These are phyloP conservation scores for Pituophis catenifer DNA, from an alignment of 2,113 vertebrate genomes.

Conservation along the genomic window DNA sequence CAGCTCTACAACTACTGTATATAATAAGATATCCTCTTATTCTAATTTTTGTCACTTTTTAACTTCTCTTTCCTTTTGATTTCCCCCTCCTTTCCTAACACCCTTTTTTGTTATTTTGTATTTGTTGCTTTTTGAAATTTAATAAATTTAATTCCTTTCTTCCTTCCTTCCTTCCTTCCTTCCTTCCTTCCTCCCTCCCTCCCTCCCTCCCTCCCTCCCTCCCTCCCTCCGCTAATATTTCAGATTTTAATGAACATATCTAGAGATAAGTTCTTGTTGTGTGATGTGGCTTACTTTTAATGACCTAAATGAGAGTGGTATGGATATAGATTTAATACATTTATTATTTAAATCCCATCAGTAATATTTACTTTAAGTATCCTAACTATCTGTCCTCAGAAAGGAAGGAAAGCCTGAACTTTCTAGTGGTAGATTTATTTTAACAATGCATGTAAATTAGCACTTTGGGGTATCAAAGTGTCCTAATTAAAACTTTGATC, in stretches of 20 bases:
- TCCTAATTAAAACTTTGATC: constrained; percentile 10
- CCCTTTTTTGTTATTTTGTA: background rate
- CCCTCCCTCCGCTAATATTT: background rate
- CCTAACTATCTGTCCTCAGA: background rate
- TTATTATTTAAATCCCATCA: background rate
- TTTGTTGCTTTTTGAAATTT: background rate
- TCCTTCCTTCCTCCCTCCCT: background rate
- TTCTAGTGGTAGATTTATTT: background rate
- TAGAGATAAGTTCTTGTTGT: background rate
- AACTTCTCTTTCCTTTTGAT: background rate
- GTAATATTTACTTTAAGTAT: background rate
- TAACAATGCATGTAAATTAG: background rate
- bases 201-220: background rate
- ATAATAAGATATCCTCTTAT: background rate
- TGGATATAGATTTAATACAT: background rate
- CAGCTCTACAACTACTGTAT: background rate
- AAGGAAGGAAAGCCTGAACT: constrained; percentile 12
- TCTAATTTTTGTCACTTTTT: background rate
- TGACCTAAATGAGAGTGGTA: background rate
- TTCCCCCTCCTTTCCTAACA: background rate
- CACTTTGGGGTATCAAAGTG: background rate
- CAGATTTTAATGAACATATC: constrained; percentile 15
- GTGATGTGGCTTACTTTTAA: background rate
- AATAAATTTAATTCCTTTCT: background rate
- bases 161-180: background rate